Evolutionary conservation across 2,888 invertebrate genomes (phyloP).

Genomic region (Petrophora chlorosata): DNA sequence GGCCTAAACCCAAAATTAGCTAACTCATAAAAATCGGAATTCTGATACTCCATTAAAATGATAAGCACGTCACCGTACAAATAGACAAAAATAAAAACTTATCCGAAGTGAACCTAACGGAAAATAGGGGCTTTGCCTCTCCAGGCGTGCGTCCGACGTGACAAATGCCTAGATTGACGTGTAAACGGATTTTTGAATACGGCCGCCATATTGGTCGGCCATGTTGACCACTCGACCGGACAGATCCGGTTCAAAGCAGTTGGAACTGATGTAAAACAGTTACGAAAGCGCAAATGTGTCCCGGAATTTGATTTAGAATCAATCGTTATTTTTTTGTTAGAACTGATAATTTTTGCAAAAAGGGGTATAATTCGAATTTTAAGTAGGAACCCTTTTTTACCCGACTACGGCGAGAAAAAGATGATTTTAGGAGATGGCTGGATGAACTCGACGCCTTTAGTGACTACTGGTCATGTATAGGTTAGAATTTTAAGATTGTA

Average conservation of each 20-base stretch:
- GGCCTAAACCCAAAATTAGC: too few relatives aligned
- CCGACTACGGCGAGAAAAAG: too few relatives aligned
- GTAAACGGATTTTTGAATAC: slow-evolving; percentile 72
- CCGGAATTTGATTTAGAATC: slow-evolving; percentile 46
- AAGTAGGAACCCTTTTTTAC: neutral
- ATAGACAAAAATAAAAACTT: slow-evolving; percentile 22
- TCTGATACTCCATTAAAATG: slow-evolving; percentile 9
- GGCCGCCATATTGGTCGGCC: slow-evolving; percentile 58
- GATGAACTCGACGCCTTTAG: too few relatives aligned
- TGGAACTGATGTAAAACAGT: slow-evolving; percentile 41
- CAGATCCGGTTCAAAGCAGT: slow-evolving; percentile 47
- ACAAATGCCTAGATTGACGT: slow-evolving; percentile 77
- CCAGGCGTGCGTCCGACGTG: slow-evolving; percentile 47
- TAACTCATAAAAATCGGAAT: neutral
- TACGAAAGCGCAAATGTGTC: slow-evolving; percentile 48
- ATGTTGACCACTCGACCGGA: slow-evolving; percentile 55
- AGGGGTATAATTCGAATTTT: neutral
- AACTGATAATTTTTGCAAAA: slow-evolving; percentile 16
- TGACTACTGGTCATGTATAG: too few relatives aligned
- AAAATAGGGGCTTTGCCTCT: slow-evolving; percentile 22
- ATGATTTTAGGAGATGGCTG: neutral
- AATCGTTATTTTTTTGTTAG: slow-evolving; percentile 43
- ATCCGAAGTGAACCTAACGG: slow-evolving; percentile 23
- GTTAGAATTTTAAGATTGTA: too few relatives aligned
- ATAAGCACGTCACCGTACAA: slow-evolving; percentile 14